Evolutionary conservation across 2,888 invertebrate species (phyloP), one percentile per base, ranked within the genome.

Genomic region (Biston stratarius): DNA sequence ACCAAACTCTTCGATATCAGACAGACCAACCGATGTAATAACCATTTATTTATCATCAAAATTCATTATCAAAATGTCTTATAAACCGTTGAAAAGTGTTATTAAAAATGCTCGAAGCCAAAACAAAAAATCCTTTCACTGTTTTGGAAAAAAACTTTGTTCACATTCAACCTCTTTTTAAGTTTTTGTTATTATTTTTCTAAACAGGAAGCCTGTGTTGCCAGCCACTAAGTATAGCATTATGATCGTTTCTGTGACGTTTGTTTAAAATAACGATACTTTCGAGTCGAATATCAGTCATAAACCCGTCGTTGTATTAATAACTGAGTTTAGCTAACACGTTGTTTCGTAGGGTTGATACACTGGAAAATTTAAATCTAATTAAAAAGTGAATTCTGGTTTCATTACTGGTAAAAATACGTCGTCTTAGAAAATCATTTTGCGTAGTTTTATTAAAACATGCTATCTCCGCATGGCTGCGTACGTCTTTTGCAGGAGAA

Each of bases 221-320:
- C 61, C 62, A 53, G 61, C 52, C 57, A 42, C 56, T 61, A 45
- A 47, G 53, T 58, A 60, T 67, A 53, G 67, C n/a, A 77, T 80
- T 77, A 78, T 78, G 72, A 67, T 74, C 72, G 74, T 77, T 81
- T 79, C 67, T 81, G 79, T 81, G 80, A 78, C 80, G 79, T 86
- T 84, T 83, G 85, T 86, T 85, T 82, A 81, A 80, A 83, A 79
- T 83, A 83, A 80, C 81, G 77, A 76, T 80, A 77, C 76, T 74
- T 80, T 81, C 73, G 72, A 81, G 82, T 84, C 77, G 76, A 83
- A 83, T 85, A 85, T 84, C 63, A 59, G 56, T 64, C 83, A 83
- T 89, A 87, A 88, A 88, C 79, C 81, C 81, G 81, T 84, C 83
- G 82, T 73, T 80, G 72, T 81, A 82, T 82, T 87, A 84, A 87